Conservation (phyloP, 2,113 vertebrate genomes). For the Tympanuchus pallidicinctus region DNA sequence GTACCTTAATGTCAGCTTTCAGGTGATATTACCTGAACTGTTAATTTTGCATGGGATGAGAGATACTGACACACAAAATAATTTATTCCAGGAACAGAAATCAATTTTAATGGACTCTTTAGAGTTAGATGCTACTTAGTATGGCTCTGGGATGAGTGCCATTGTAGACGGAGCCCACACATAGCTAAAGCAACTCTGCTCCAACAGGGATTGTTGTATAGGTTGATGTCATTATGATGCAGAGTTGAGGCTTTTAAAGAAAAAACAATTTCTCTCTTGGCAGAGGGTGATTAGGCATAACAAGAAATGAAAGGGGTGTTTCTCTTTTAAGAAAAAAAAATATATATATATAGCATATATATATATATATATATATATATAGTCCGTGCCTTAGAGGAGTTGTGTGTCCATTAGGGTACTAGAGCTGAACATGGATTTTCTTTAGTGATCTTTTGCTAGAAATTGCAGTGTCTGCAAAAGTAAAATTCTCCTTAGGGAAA, state of each 20-base stretch:
- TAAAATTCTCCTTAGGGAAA: not conserved
- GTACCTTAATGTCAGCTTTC: not conserved
- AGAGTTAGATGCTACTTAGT: not conserved
- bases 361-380: no score
- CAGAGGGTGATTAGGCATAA: not conserved
- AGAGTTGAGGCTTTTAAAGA: not conserved
- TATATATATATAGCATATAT: no score
- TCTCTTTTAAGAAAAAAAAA: not conserved
- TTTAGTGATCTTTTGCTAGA: not conserved
- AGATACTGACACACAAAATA: not conserved
- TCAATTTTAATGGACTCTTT: not conserved
- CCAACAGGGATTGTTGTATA: not conserved
- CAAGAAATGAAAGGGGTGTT: not conserved
- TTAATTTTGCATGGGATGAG: rapidly evolving
- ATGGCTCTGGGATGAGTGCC: not conserved
- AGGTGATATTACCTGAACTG: not conserved
- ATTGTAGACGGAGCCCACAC: not conserved
- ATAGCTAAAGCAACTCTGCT: not conserved
- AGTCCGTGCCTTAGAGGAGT: not conserved
- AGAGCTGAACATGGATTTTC: not conserved
- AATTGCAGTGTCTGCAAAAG: not conserved
- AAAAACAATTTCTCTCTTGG: not conserved
- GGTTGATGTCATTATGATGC: not conserved
- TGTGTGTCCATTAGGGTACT: not conserved
- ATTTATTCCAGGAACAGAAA: not conserved